These are phyloP conservation scores for Drosophila varians DNA, from an alignment of 1,140 invertebrate species.

Conservation along the genomic window DNA sequence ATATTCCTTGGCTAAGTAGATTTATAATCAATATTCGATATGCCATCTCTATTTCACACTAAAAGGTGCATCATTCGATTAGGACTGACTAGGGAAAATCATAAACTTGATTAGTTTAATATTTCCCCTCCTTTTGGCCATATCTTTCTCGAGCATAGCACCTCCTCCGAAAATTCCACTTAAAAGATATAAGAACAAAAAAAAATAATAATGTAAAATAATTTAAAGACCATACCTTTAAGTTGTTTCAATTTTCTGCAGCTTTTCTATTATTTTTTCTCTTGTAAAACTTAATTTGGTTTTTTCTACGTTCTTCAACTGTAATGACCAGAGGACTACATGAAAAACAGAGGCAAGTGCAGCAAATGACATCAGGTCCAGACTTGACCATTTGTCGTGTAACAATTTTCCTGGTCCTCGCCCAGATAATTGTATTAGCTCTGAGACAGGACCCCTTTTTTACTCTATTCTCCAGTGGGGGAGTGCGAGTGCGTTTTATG, in stretches of 20 bases:
- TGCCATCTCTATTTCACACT: constrained; percentile 1
- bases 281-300: constrained; percentile 15
- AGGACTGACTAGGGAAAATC: not conserved
- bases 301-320: constrained; percentile 6
- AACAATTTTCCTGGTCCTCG: constrained; percentile 24
- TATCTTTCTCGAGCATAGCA: no score
- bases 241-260: not conserved
- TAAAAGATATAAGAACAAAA: no score
- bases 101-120: constrained; percentile 13
- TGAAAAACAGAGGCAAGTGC: constrained; percentile 56
- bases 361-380: constrained; percentile 59
- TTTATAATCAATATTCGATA: constrained; percentile 36
- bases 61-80: not conserved
- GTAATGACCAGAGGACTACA: constrained; percentile 65
- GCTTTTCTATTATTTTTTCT: not conserved
- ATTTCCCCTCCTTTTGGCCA: no score
- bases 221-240: no score
- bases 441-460: constrained; percentile 31
- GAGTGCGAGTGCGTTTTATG: constrained; percentile 43
- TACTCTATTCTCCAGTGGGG: no score
- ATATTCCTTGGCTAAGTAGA: constrained; percentile 27
- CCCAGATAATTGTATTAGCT: constrained; percentile 69
- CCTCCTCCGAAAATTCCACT: no score
- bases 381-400: constrained; percentile 56
- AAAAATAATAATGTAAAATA: no score